Evolutionary conservation across 2,888 invertebrate species (phyloP), one percentile per base, ranked within the genome.

Genomic region (Brenthis daphne): DNA sequence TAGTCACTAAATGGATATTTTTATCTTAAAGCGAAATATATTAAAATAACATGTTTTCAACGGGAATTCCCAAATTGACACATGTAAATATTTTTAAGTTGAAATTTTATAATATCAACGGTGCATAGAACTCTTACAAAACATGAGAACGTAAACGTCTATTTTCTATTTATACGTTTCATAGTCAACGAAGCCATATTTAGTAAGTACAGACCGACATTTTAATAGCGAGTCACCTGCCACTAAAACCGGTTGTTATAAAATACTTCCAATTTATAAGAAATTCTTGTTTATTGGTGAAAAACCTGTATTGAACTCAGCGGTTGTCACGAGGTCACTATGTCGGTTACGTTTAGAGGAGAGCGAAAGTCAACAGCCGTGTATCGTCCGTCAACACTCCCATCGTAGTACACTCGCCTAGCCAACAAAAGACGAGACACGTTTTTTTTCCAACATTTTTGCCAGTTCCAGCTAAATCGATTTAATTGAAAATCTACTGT

Each of bases 291-390:
- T 57, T 64, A 63, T 64, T 70, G 64, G 64, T 57, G 71, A 68
- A 67, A 71, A 71, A 72, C 72, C 51, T 37, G 69, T 65, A 20
- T 51, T 13, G 64, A 29, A 54, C 57, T 20, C 60, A 63, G 57
- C 67, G 64, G 58, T 51, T 65, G 61, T 33, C 68, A 63, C 61
- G 75, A 71, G 75, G 75, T 75, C 70, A 75, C 70, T 75, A 63
- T 73, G 75, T 74, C 74, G 70, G 47, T 66, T 61, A 57, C 71
- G 66, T 60, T 63, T 67, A 11, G 63, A 66, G 51, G 71, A 72
- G 65, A 74, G 69, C 72, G 74, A 76, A 74, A 76, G 75, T 73
- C 50, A 57, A 8, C 20, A 20, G 33, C 37, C 14, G 37, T 13
- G 47, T 6, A 37, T n/a, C 13, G 24, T 37, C 63, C 53, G 43